A percentile compares a stretch with the other conserved stretches of the same genome.
Evolutionary conservation across 2,888 invertebrate genomes (phyloP).

Genomic region (Phoenoteleia sp.): DNA sequence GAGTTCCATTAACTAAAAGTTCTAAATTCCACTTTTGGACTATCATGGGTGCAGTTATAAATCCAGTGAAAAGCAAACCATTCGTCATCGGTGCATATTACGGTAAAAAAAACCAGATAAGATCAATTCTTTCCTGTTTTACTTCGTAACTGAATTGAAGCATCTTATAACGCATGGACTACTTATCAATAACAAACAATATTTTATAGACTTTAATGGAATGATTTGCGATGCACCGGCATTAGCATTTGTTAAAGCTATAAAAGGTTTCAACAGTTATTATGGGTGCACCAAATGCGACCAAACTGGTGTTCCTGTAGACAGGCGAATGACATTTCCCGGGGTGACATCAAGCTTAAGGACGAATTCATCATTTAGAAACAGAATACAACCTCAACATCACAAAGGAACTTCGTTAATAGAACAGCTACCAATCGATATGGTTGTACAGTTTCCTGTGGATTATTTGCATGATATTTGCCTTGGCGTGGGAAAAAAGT

Average conservation of each 20-base stretch:
- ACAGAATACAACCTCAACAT: neutral
- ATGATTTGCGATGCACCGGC: slow-evolving; percentile 23
- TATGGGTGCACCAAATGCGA: too few species aligned
- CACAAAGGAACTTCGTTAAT: slow-evolving; percentile 3
- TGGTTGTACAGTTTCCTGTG: neutral
- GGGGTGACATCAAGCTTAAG: neutral
- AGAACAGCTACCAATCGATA: slow-evolving; percentile 1
- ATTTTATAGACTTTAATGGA: neutral
- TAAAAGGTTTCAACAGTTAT: neutral
- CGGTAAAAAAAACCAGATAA: neutral
- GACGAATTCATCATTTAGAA: neutral
- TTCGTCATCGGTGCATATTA: slow-evolving; percentile 4
- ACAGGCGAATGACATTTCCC: slow-evolving; percentile 22
- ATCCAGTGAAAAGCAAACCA: neutral
- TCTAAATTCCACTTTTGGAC: too few species aligned
- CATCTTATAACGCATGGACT: neutral
- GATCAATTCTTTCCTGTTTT: neutral
- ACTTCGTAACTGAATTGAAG: slow-evolving; percentile 1
- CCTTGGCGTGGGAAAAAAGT: neutral
- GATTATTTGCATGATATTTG: slow-evolving; percentile 6
- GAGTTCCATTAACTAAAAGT: slow-evolving; percentile 1
- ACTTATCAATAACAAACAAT: neutral
- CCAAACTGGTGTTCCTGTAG: neutral
- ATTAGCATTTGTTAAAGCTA: neutral
- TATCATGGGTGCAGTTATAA: slow-evolving; percentile 7